A percentile compares a stretch with the other conserved stretches of the same genome.
phyloP scores from a whole-genome alignment of 2,888 invertebrate genomes.

The Sarcophaga subvicina region DNA sequence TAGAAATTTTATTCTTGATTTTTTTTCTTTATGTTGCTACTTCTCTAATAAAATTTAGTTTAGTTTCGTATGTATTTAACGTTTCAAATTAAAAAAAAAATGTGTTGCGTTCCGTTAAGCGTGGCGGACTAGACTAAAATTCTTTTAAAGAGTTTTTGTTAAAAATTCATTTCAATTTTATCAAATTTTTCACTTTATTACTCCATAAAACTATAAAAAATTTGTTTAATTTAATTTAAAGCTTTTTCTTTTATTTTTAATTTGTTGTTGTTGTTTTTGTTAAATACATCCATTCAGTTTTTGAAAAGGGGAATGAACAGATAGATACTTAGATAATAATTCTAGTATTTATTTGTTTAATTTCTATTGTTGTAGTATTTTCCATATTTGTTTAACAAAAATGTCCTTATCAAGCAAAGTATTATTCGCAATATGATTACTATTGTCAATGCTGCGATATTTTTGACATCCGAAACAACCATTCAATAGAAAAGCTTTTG shows the following conservation, averaged over 20 bases:
- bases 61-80: neutral
- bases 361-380: neutral
- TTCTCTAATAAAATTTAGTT: neutral
- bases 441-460: no score
- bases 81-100: neutral
- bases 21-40: neutral
- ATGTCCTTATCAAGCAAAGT: neutral
- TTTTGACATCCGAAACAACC: no score
- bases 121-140: slow-evolving; percentile 32
- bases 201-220: neutral
- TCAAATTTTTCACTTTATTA: slow-evolving; percentile 25
- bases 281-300: neutral
- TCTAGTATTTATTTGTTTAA: slow-evolving; percentile 1
- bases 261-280: neutral
- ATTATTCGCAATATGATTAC: neutral
- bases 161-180: slow-evolving; percentile 13
- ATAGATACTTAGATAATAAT: neutral
- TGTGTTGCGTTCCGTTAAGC: slow-evolving; percentile 21
- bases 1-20: slow-evolving; percentile 30
- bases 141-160: neutral
- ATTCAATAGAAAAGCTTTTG: no score
- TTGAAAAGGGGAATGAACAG: neutral
- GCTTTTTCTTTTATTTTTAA: neutral
- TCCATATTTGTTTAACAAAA: slow-evolving; percentile 4
- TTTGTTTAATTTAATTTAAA: slow-evolving; percentile 14